These are phyloP conservation scores for Liolophura sinensis DNA, from an alignment of 1,140 invertebrate genomes.

Conservation along the genomic window DNA sequence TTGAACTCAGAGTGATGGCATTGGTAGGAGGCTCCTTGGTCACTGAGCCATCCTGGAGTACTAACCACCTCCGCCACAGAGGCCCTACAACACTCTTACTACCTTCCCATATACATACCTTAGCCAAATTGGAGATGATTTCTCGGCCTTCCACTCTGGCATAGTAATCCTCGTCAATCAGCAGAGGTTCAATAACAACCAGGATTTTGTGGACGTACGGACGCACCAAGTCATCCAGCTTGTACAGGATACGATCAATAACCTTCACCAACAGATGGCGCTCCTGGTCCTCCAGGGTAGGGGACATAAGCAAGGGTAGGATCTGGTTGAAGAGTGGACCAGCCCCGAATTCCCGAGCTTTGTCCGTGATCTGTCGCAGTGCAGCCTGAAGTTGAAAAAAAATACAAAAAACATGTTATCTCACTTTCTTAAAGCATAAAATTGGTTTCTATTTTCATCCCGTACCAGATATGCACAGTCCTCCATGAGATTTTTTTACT, in stretches of 20 bases:
- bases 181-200: constrained; percentile 97
- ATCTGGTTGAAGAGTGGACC: constrained; percentile 99
- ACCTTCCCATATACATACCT: constrained; percentile 63
- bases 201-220: constrained; percentile 99
- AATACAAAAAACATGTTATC: constrained; percentile 6
- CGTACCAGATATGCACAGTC: too few species aligned
- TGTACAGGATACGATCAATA: constrained; percentile 98
- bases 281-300: constrained; percentile 98
- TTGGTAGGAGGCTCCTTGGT: too few species aligned
- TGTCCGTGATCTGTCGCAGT: constrained; percentile 96
- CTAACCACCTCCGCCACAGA: too few species aligned
- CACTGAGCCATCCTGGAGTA: too few species aligned
- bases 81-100: not conserved
- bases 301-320: constrained; percentile 97
- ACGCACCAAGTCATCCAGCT: constrained; percentile 96
- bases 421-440: not conserved
- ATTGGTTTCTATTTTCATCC: too few species aligned
- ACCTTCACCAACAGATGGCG: constrained; percentile 98
- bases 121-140: constrained; percentile 99
- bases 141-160: constrained; percentile 98
- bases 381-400: constrained; percentile 65
- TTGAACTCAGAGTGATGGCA: too few species aligned
- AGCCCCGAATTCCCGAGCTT: constrained; percentile 96
- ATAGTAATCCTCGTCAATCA: constrained; percentile 99
- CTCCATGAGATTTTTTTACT: too few species aligned